These are phyloP conservation scores for Meteorus colon DNA, from an alignment of 2,888 invertebrate species.

Conservation along the genomic window DNA sequence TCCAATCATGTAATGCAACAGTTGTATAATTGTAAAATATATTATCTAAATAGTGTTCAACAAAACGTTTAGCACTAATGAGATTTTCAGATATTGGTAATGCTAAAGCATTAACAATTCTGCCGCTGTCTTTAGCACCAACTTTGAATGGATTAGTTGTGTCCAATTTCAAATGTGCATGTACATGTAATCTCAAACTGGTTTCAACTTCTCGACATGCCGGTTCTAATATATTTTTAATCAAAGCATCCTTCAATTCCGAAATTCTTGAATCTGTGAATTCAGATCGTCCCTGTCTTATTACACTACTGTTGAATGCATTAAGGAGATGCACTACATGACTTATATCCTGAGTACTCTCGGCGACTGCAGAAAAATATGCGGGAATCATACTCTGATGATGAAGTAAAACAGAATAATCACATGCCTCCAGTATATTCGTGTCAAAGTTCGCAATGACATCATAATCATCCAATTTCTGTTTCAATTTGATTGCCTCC, in stretches of 20 bases:
- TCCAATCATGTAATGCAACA: constrained; percentile 97
- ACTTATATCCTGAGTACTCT: constrained; percentile 61
- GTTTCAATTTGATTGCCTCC: constrained; percentile 76
- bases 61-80: constrained; percentile 72
- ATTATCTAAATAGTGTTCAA: constrained; percentile 93
- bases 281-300: constrained; percentile 57
- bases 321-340: constrained; percentile 65
- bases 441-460: constrained; percentile 63
- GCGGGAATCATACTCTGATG: constrained; percentile 70
- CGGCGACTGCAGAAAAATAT: constrained; percentile 62
- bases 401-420: constrained; percentile 68
- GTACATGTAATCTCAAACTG: constrained; percentile 92
- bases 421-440: constrained; percentile 59
- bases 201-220: constrained; percentile 93
- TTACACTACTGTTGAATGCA: constrained; percentile 64
- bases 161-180: constrained; percentile 89
- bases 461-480: constrained; percentile 71
- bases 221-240: constrained; percentile 79
- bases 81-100: constrained; percentile 57
- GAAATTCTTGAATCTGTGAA: constrained; percentile 51
- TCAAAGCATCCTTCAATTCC: constrained; percentile 73
- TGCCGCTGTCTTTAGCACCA: constrained; percentile 78
- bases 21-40: constrained; percentile 98
- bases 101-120: constrained; percentile 67
- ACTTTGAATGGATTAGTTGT: constrained; percentile 82